A percentile compares a stretch with the other conserved stretches of the same genome.
These are phyloP conservation scores for Philopotamus ludificatus DNA, from an alignment of 1,140 invertebrate species.

Conservation along the genomic window DNA sequence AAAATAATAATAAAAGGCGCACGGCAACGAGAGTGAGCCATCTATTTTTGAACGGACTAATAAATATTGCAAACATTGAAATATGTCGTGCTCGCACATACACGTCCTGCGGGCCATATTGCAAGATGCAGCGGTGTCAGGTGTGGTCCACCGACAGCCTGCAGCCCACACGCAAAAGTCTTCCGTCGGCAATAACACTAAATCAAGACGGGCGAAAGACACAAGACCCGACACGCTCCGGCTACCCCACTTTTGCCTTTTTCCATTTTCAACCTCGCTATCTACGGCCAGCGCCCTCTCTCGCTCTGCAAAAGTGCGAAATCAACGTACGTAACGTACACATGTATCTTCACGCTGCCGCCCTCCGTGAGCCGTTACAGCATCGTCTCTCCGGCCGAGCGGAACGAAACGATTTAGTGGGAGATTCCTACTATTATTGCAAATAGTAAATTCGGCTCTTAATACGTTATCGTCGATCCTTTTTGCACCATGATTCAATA, in stretches of 20 bases:
- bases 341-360: neutral
- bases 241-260: slow-evolving; percentile 25
- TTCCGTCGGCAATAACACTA: slow-evolving; percentile 51
- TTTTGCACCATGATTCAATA: no score
- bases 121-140: no score
- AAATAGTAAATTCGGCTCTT: no score
- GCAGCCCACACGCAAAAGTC: slow-evolving; percentile 39
- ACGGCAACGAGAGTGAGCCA: no score
- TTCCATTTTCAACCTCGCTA: neutral
- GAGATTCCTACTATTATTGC: neutral
- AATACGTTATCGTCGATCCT: no score
- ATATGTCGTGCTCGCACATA: no score
- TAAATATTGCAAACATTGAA: no score
- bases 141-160: neutral
- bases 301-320: neutral
- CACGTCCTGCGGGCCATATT: no score
- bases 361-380: neutral
- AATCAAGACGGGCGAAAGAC: slow-evolving; percentile 55
- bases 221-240: slow-evolving; percentile 44
- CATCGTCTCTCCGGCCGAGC: neutral
- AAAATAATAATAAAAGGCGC: no score
- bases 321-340: neutral
- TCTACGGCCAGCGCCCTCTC: neutral
- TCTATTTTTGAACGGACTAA: no score
- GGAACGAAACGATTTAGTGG: neutral